Evolutionary conservation across 2,797 vertebrate species (phyloP), one percentile per base, ranked within the genome.

Genomic region (Eurystomus glaucurus): DNA sequence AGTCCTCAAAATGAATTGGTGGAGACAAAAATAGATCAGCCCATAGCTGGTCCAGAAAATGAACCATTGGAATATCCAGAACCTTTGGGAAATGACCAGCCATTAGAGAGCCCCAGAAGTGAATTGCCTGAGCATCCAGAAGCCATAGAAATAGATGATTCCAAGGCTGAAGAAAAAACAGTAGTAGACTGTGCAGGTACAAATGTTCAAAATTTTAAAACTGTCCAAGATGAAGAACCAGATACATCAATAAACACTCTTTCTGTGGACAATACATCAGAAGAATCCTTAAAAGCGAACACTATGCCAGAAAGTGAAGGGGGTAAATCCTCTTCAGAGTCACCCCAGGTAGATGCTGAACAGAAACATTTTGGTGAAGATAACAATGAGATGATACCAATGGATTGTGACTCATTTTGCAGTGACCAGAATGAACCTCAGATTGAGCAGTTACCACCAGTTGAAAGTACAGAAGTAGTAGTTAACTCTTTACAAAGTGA

Each of bases 361-460:
- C 85, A 81, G 66, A 98, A 97, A 58, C 89, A 65, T 93, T 98
- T 98, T 87, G 97, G 69, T 94, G 98, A 99, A 88, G 99, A 99
- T 86, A 98, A 99, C 93, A 99, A 97, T 52, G 98, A 99, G 79
- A 98, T 98, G 62, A 97, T 99, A 88, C 98, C 99, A 20, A 99
- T 99, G 99, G 99, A 99, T 81, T 99, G 99, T 93, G 99, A 99
- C 45, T 99, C 99, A 20, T 98, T 99, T 87, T 98, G 95, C 74
- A 99, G 99, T 92, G 99, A 99, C 60, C 98, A 98, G 75, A 98
- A 97, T 83, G 98, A 98, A 76, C 84, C 96, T 94, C 98, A 97
- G 85, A 60, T 93, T 66, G 98, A 98, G 78, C 95, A 96, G 25
- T 80, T 96, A 31, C 55, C 93, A 64, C 48, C 82, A 62, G 84